A percentile compares a stretch with the other conserved stretches of the same genome.
phyloP scores from a whole-genome alignment of 2,113 vertebrate species.

The Anhinga anhinga region DNA sequence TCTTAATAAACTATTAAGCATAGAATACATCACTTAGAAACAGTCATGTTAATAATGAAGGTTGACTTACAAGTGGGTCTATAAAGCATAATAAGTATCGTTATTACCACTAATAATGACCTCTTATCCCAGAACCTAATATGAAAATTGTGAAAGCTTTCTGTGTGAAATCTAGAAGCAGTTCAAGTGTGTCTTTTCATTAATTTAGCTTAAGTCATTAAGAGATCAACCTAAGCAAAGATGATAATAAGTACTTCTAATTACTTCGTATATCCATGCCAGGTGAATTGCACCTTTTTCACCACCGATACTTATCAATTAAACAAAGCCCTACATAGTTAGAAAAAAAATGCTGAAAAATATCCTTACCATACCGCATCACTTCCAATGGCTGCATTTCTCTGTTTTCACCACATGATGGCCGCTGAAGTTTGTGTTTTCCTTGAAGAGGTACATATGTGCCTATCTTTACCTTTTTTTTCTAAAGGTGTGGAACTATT shows the following conservation, averaged over 20 bases:
- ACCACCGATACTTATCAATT: neutral
- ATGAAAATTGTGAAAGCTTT: neutral
- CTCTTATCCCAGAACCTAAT: neutral
- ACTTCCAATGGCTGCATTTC: neutral
- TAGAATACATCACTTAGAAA: neutral
- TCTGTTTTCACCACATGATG: neutral
- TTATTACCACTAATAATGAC: neutral
- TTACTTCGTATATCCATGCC: neutral
- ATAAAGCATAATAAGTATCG: neutral
- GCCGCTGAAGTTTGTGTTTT: neutral
- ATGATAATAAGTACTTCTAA: neutral
- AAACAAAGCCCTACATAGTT: neutral
- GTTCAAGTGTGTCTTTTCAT: neutral
- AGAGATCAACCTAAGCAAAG: neutral
- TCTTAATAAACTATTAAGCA: neutral
- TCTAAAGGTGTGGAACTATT: constrained; percentile 84
- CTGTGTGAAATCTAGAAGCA: neutral
- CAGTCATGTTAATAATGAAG: neutral
- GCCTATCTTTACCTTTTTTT: neutral
- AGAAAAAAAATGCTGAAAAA: neutral
- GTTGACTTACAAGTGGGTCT: neutral
- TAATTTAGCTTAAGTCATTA: neutral
- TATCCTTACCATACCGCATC: neutral
- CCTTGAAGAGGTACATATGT: neutral
- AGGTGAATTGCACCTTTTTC: neutral